These are phyloP conservation scores for Trachymyrmex cornetzi DNA, from an alignment of 1,140 invertebrate genomes.

Conservation along the genomic window DNA sequence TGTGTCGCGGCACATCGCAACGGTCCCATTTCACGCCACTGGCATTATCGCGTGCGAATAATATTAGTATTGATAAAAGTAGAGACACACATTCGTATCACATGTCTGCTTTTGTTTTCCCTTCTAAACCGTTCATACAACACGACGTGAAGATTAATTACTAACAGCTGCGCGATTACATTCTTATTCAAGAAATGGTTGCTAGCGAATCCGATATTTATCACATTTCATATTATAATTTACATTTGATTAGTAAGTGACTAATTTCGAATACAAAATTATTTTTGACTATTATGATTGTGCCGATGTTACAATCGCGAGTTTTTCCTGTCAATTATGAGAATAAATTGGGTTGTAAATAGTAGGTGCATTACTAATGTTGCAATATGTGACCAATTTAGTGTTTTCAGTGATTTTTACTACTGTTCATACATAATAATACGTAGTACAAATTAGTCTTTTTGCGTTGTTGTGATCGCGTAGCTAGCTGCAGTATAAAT, in stretches of 20 bases:
- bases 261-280: neutral
- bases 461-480: neutral
- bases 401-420: neutral
- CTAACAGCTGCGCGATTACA: neutral
- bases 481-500: neutral
- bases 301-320: neutral
- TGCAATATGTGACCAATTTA: neutral
- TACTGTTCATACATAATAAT: neutral
- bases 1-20: conserved; percentile 38
- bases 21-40: conserved; percentile 44
- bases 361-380: neutral
- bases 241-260: neutral
- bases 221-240: neutral
- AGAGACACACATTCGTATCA: neutral
- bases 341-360: neutral
- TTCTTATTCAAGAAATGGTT: neutral
- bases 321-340: neutral
- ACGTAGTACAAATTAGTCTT: neutral
- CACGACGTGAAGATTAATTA: neutral
- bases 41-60: neutral
- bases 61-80: conserved; percentile 2
- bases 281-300: neutral
- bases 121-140: neutral
- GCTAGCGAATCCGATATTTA: neutral
- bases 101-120: neutral